Conservation (phyloP, 2,113 vertebrate genomes). For the Xyliphius kryptos region DNA sequence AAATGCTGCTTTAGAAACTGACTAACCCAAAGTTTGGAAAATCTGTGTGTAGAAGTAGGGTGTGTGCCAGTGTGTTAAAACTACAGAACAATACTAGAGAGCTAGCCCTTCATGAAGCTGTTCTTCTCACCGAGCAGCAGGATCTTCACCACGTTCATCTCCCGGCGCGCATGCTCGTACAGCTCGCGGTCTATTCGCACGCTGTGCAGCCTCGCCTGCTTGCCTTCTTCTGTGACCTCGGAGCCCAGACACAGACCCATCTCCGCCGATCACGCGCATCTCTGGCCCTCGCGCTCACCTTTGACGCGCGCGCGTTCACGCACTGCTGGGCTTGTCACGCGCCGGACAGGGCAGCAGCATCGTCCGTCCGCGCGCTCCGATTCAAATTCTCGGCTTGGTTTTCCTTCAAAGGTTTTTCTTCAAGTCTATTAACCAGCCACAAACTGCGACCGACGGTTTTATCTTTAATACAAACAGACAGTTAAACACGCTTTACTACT, state of each 20-base stretch:
- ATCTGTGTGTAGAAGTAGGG: neutral
- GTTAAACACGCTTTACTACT: too few relatives aligned
- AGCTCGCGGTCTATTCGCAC: constrained; percentile 62
- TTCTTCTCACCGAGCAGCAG: constrained; percentile 63
- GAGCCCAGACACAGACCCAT: constrained; percentile 72
- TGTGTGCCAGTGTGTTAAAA: neutral
- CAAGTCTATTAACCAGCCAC: too few relatives aligned
- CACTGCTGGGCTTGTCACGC: neutral
- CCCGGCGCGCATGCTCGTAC: constrained; percentile 59
- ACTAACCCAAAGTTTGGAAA: neutral
- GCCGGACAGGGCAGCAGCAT: neutral
- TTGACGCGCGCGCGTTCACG: neutral
- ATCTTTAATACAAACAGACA: too few relatives aligned
- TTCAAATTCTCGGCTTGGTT: neutral
- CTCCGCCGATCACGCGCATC: constrained; percentile 46
- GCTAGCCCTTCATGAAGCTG: too few relatives aligned
- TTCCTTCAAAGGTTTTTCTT: too few relatives aligned
- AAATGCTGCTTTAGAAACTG: too few relatives aligned
- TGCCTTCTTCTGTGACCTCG: constrained; percentile 63
- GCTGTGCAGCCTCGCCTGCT: constrained; percentile 61
- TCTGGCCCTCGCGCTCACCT: constrained; percentile 31
- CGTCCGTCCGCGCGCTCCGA: constrained; percentile 4
- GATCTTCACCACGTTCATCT: constrained; percentile 69
- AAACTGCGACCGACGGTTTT: too few relatives aligned
- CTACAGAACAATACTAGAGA: too few relatives aligned